Base-by-base conservation (phyloP, 1,140 invertebrate genomes). In the Aphelinus atriplicis region DNA sequence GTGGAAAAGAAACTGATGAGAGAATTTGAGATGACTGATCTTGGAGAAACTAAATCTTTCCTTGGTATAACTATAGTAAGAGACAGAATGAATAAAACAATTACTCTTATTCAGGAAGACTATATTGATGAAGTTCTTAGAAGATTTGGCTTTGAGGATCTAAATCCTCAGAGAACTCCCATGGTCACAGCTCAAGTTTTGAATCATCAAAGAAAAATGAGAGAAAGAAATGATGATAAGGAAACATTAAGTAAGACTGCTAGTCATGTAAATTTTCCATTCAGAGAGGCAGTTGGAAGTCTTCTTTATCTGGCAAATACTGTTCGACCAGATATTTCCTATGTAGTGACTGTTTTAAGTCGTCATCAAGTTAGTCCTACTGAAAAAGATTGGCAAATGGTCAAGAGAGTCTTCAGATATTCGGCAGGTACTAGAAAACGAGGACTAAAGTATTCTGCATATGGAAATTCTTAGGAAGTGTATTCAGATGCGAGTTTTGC, bases 241-340 rank as follows among this genome's bases (percentile, higher is more conserved):
- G 45, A 61, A 53, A 42, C 5, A 51, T 10, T 42, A 7, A 7
- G 1, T 6, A 47, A 10, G 42, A 9, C 7, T 6, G 42, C 47
- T 5, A 50, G 3, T 50, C 3, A 7, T 7, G 5, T 42, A 60
- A 61, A 56, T 46, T 26, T 6, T n/a, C 9, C 1, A 10, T 89
- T 81, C 75, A 80, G 82, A 77, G 66, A 87, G 60, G 46, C 83
- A 3, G 81, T 89, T 45, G 86, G 87, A 46, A 71, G 74, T 63
- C 76, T 89, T 10, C 80, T 88, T 77, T 89, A 89, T 80, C 69
- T 88, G 5, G 75, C 87, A 26, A 78, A 83, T 4, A 62, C 79
- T 1, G 87, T 87, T 7, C 77, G 89, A 61, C 88, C 87, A 53
- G 88, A 90, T 79, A 86, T 89, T 64, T 68, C 84, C 7, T 89